phyloP scores from a whole-genome alignment of 2,888 invertebrate species.

The Tetranychus piercei region DNA sequence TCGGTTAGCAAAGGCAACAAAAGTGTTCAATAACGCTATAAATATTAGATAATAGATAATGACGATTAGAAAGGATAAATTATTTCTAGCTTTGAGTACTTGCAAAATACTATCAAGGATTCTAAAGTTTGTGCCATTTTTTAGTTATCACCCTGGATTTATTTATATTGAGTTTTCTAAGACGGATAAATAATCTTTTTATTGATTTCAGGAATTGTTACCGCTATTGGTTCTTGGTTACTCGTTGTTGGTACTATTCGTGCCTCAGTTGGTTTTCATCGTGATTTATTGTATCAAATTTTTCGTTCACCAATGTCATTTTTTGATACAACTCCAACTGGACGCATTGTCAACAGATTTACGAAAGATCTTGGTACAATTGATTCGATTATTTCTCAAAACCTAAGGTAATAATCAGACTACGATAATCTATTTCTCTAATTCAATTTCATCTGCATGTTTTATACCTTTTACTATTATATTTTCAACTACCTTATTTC shows the following conservation, averaged over 20 bases:
- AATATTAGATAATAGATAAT: too few species aligned
- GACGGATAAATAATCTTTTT: background rate
- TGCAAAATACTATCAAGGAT: too few species aligned
- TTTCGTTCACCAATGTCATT: constrained; percentile 41
- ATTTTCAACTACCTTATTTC: background rate
- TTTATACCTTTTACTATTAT: too few species aligned
- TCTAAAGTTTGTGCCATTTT: too few species aligned
- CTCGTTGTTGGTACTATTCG: constrained; percentile 4
- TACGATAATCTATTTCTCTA: background rate
- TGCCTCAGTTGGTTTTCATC: constrained; percentile 11
- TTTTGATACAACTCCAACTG: constrained; percentile 54
- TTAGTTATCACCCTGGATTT: too few species aligned
- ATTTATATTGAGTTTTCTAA: too few species aligned
- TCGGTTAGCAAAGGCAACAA: too few species aligned
- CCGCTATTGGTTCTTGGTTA: background rate
- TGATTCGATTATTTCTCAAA: constrained; percentile 47
- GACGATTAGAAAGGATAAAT: too few species aligned
- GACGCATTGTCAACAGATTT: constrained; percentile 49
- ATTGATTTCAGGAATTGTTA: background rate
- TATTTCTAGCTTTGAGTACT: too few species aligned
- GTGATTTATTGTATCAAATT: constrained; percentile 19
- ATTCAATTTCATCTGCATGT: too few species aligned
- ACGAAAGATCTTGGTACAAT: constrained; percentile 48
- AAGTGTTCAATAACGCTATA: too few species aligned
- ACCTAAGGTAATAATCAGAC: background rate